phyloP scores from a whole-genome alignment of 2,113 vertebrate species.

The Gymnobelideus leadbeateri region DNA sequence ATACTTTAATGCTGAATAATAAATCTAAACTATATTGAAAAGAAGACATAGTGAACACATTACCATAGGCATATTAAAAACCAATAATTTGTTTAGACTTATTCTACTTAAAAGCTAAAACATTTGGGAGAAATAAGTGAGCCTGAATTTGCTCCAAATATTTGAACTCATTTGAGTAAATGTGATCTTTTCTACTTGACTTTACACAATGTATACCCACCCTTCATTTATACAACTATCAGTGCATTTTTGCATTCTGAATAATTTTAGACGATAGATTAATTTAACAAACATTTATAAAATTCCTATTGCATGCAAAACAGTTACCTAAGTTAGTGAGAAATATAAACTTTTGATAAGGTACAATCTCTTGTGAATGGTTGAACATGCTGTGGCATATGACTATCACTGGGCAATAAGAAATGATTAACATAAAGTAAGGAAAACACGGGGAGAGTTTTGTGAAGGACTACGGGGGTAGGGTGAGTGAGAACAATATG shows the following conservation, averaged over 20 bases:
- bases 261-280: slow-evolving; percentile 29
- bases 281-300: neutral
- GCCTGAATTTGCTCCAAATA: slow-evolving; percentile 44
- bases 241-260: slow-evolving; percentile 24
- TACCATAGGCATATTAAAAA: slow-evolving; percentile 56
- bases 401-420: neutral
- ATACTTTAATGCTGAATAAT: slow-evolving; percentile 64
- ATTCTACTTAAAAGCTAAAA: slow-evolving; percentile 66
- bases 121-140: slow-evolving; percentile 59
- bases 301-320: neutral
- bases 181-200: slow-evolving; percentile 17
- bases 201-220: slow-evolving; percentile 3
- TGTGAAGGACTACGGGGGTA: neutral
- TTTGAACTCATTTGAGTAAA: slow-evolving; percentile 31
- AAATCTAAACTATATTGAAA: slow-evolving; percentile 73
- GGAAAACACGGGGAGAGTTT: neutral
- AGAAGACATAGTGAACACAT: slow-evolving; percentile 35
- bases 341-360: neutral
- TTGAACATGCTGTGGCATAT: neutral
- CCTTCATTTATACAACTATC: slow-evolving; percentile 25
- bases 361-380: neutral
- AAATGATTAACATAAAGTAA: neutral
- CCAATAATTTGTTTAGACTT: slow-evolving; percentile 67
- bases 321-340: neutral
- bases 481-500: neutral